A percentile compares a stretch with the other conserved stretches of the same genome.
Conservation (phyloP, 2,113 vertebrate species). For the Melanerpes formicivorus region DNA sequence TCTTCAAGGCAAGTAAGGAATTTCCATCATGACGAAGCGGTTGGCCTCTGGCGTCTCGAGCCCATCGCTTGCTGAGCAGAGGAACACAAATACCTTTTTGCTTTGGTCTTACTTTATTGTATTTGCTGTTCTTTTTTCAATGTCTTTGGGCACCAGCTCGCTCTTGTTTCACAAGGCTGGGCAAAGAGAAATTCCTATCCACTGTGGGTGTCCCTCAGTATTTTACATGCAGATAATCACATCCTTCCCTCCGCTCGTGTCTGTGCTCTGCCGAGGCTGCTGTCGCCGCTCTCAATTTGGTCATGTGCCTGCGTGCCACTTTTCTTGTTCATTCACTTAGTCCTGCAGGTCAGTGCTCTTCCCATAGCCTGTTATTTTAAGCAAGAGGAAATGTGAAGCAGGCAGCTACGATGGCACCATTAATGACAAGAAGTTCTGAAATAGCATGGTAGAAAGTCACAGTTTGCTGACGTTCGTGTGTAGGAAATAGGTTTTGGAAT, state of each 20-base stretch:
- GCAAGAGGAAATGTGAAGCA: not conserved
- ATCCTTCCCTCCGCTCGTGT: not conserved
- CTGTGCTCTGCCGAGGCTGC: fast-evolving
- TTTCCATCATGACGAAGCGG: not conserved
- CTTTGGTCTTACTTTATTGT: not conserved
- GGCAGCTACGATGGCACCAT: not conserved
- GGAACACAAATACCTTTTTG: not conserved
- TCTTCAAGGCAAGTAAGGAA: not conserved
- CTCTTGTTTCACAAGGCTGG: conserved; percentile 18
- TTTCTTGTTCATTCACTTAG: not conserved
- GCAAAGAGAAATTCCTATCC: conserved; percentile 19
- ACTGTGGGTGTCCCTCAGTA: not conserved
- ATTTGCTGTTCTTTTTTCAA: not conserved
- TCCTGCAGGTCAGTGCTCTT: conserved; percentile 12
- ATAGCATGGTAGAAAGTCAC: fast-evolving
- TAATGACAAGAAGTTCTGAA: not conserved
- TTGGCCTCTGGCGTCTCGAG: not conserved
- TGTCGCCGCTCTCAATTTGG: not conserved
- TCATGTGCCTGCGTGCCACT: not conserved
- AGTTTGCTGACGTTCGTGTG: not conserved
- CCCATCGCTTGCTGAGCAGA: not conserved
- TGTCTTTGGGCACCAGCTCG: not conserved
- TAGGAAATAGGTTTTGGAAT: not conserved
- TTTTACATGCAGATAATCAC: not conserved
- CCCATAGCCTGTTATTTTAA: not conserved